phyloP scores from a whole-genome alignment of 2,113 vertebrate species.

The Poeciliopsis prolifica region DNA sequence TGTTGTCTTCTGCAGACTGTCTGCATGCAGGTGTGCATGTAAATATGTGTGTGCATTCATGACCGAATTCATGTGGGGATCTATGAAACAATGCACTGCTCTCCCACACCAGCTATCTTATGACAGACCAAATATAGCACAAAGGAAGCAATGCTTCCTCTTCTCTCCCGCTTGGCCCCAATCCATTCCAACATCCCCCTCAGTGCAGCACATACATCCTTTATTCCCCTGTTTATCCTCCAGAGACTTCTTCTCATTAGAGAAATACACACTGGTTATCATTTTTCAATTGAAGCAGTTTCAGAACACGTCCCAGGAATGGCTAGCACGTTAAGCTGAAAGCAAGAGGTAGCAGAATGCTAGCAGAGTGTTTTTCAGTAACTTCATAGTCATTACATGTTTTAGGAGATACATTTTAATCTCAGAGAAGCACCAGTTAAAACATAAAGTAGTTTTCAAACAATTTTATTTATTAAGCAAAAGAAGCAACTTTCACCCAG shows the following conservation, averaged over 20 bases:
- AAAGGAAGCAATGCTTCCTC: conserved; percentile 73
- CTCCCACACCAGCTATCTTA: conserved; percentile 75
- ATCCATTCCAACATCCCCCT: conserved; percentile 74
- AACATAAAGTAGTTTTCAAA: background rate
- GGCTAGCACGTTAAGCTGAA: conserved; percentile 24
- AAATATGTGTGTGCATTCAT: conserved; percentile 48
- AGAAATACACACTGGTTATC: conserved; percentile 62
- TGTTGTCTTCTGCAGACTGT: conserved; percentile 13
- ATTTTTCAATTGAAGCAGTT: conserved; percentile 60
- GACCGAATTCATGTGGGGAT: conserved; percentile 42
- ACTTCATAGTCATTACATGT: background rate
- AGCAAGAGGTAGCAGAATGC: conserved; percentile 14
- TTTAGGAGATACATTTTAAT: background rate
- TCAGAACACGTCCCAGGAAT: conserved; percentile 42
- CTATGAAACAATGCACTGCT: conserved; percentile 56
- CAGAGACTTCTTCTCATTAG: conserved; percentile 71
- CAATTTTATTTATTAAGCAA: background rate
- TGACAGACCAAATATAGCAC: conserved; percentile 77
- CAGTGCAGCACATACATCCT: conserved; percentile 72
- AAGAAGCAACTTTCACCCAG: background rate
- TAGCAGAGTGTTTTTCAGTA: background rate
- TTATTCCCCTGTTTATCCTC: conserved; percentile 64
- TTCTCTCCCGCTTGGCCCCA: conserved; percentile 72
- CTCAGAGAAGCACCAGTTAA: background rate
- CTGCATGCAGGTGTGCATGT: conserved; percentile 53